A percentile compares a stretch with the other conserved stretches of the same genome.
phyloP scores from a whole-genome alignment of 2,888 invertebrate species.

The Apotomis capreana region DNA sequence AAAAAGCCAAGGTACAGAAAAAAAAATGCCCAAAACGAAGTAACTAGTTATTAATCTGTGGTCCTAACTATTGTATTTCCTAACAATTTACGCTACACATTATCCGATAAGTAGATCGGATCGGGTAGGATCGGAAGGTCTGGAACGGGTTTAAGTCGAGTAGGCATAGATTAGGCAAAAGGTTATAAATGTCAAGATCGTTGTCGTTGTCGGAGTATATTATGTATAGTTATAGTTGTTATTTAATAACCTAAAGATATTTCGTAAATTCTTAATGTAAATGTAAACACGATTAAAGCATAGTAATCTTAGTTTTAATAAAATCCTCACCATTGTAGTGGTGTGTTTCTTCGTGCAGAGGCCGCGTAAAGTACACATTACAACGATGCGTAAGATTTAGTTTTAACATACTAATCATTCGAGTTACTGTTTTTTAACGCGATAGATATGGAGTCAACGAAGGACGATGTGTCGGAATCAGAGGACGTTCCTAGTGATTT shows the following conservation, averaged over 20 bases:
- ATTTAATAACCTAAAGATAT: conserved; percentile 26
- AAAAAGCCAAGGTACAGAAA: too few species aligned
- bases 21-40: too few species aligned
- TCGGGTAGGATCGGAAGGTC: too few species aligned
- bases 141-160: too few species aligned
- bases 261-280: not conserved
- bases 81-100: too few species aligned
- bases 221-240: too few species aligned
- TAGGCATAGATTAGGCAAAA: not conserved
- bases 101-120: too few species aligned
- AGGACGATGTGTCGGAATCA: conserved; percentile 56
- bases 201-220: too few species aligned
- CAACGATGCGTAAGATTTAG: conserved; percentile 27
- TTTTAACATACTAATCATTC: not conserved
- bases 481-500: conserved; percentile 79
- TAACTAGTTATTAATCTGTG: too few species aligned
- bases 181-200: not conserved
- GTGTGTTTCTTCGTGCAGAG: conserved; percentile 18
- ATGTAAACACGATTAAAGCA: too few species aligned
- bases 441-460: conserved; percentile 48
- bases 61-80: too few species aligned
- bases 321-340: not conserved
- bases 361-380: conserved; percentile 5
- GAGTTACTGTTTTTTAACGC: conserved; percentile 9
- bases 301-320: not conserved